Conservation (phyloP, 2,113 vertebrate genomes). For the Hemiscyllium ocellatum region DNA sequence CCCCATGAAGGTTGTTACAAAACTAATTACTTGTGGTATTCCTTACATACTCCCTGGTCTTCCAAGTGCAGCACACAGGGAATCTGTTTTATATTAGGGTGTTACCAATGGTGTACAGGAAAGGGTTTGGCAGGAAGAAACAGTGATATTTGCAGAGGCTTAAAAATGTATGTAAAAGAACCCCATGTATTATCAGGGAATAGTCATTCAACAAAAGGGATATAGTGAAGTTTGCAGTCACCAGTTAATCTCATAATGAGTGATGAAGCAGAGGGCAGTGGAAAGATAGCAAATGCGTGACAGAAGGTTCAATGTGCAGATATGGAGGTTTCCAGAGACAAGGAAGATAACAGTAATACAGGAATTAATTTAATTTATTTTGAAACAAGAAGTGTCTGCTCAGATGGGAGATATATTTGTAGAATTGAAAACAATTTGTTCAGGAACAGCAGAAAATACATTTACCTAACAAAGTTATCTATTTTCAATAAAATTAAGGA, state of each 20-base stretch:
- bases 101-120: not conserved
- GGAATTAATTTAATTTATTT: not conserved
- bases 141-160: not conserved
- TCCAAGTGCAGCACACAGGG: not conserved
- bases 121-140: not conserved
- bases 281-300: not conserved
- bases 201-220: not conserved
- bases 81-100: not conserved
- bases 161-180: not conserved
- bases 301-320: not conserved
- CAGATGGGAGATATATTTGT: not conserved
- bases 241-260: not conserved
- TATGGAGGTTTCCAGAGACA: not conserved
- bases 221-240: not conserved
- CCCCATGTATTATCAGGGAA: not conserved
- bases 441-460: not conserved
- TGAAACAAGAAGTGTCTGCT: not conserved
- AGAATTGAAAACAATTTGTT: not conserved
- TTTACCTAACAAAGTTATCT: not conserved
- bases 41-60: not conserved
- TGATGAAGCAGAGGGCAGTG: not conserved
- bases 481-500: not conserved
- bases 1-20: no score
- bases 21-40: not conserved
- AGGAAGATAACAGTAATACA: not conserved